Conservation (phyloP, 2,888 invertebrate genomes). For the Metellina segmentata region DNA sequence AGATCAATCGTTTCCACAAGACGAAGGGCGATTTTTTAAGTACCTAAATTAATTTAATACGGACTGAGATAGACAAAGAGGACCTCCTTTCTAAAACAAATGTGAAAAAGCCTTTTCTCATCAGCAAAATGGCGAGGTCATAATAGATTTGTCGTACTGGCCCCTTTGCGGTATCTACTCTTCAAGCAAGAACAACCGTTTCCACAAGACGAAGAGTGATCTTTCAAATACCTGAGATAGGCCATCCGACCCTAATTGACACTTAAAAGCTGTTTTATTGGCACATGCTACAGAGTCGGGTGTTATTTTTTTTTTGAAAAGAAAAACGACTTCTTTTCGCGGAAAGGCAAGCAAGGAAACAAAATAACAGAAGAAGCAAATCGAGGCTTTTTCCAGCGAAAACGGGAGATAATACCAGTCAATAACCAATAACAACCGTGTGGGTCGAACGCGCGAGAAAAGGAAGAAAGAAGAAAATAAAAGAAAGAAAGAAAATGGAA, state of each 20-base stretch:
- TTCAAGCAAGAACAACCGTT: neutral
- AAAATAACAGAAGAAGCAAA: constrained; percentile 22
- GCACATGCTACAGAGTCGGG: neutral
- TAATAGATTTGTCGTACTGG: too few species aligned
- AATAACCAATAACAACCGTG: constrained; percentile 38
- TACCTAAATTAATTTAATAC: too few species aligned
- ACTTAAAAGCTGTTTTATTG: constrained; percentile 1
- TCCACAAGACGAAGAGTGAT: neutral
- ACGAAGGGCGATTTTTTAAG: too few species aligned
- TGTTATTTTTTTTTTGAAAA: neutral
- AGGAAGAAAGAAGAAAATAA: neutral
- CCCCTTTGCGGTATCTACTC: neutral
- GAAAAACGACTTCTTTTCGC: neutral
- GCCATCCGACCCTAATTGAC: neutral
- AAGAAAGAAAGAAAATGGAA: neutral
- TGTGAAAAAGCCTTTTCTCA: too few species aligned
- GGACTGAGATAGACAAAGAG: too few species aligned
- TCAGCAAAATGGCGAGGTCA: too few species aligned
- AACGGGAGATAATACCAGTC: constrained; percentile 33
- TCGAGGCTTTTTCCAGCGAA: neutral
- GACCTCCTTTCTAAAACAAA: too few species aligned
- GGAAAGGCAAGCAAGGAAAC: neutral
- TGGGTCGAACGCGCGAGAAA: neutral
- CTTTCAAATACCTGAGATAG: neutral
- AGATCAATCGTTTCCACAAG: too few species aligned